phyloP scores from a whole-genome alignment of 2,797 vertebrate genomes.

The Steatocranus sp. region DNA sequence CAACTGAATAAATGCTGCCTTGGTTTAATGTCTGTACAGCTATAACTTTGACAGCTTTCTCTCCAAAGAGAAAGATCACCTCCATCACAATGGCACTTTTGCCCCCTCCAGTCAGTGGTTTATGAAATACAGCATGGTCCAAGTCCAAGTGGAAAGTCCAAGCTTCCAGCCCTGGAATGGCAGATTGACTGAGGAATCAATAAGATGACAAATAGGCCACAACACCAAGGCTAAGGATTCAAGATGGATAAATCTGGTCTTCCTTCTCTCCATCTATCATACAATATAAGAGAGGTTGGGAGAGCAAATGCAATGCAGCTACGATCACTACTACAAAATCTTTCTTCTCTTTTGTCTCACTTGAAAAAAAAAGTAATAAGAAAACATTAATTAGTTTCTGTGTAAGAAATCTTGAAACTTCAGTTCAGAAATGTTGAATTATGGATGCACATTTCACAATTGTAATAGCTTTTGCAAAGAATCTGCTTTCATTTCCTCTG shows the following conservation, averaged over 20 bases:
- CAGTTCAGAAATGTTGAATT: not conserved
- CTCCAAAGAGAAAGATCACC: conserved; percentile 42
- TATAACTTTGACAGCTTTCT: conserved; percentile 49
- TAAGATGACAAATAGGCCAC: conserved; percentile 64
- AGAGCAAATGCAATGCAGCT: not conserved
- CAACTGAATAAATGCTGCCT: not conserved
- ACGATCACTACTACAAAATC: not conserved
- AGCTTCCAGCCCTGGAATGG: conserved; percentile 50
- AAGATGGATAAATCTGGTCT: conserved; percentile 53
- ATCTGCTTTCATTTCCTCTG: not conserved
- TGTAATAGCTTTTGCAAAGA: not conserved
- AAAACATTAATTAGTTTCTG: not conserved
- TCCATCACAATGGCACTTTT: conserved; percentile 40
- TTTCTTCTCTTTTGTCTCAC: not conserved
- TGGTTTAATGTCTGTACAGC: conserved; percentile 8
- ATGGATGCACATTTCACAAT: not conserved
- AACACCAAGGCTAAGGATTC: conserved; percentile 49
- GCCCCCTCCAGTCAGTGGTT: conserved; percentile 48
- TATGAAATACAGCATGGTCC: conserved; percentile 58
- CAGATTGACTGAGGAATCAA: conserved; percentile 62
- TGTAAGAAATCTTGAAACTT: not conserved
- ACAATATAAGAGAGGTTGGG: not conserved
- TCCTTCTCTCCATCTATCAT: conserved; percentile 54
- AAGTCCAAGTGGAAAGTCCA: conserved; percentile 54
- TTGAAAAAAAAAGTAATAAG: not conserved